Evolutionary conservation across 2,888 invertebrate genomes (phyloP).

Genomic region (Mylabris sibirica): DNA sequence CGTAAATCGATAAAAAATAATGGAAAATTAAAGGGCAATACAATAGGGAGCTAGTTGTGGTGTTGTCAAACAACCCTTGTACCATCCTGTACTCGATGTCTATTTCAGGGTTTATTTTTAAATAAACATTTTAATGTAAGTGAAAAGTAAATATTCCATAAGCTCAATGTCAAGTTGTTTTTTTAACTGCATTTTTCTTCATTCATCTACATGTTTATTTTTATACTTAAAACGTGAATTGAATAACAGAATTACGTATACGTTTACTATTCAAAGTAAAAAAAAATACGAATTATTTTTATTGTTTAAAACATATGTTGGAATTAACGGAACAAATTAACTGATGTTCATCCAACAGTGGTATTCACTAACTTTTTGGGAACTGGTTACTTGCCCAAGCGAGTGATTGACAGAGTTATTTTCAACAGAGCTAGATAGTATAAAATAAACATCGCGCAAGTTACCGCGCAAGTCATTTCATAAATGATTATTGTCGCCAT

Average conservation of each 20-base stretch:
- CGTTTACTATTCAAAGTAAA: no score
- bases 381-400: no score
- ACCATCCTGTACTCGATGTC: constrained; percentile 3
- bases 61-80: not conserved
- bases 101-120: not conserved
- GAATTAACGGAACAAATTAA: no score
- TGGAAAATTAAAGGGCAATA: not conserved
- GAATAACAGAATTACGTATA: not conserved
- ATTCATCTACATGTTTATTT: not conserved
- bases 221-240: not conserved
- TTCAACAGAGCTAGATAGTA: no score
- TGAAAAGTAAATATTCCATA: not conserved
- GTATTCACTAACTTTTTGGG: no score
- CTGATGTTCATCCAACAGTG: no score
- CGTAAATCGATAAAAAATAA: not conserved
- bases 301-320: no score
- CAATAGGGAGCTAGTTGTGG: not conserved
- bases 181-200: not conserved
- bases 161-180: not conserved
- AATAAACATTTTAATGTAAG: not conserved
- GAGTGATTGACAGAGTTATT: no score
- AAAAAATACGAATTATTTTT: no score
- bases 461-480: no score
- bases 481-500: no score
- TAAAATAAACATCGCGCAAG: no score